phyloP scores from a whole-genome alignment of 2,888 invertebrate species.

The Macrophya alboannulata region DNA sequence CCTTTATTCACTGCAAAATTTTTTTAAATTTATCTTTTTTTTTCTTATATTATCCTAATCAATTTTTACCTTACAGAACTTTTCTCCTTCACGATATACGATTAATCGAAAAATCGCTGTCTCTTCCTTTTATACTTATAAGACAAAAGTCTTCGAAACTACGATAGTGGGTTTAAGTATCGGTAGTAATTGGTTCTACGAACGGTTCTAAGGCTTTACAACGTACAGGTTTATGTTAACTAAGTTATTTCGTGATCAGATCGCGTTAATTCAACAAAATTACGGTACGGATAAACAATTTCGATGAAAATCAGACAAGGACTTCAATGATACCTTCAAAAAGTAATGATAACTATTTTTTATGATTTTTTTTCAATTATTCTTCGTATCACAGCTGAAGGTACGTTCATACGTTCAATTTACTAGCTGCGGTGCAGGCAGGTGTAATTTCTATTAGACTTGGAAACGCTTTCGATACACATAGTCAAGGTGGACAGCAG shows the following conservation, averaged over 20 bases:
- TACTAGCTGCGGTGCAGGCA: background rate
- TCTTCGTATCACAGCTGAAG: background rate
- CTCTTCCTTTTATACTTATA: background rate
- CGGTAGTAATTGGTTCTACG: constrained; percentile 34
- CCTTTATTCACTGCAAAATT: background rate
- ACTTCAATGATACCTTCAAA: background rate
- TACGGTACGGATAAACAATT: background rate
- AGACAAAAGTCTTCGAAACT: constrained; percentile 27
- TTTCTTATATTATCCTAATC: background rate
- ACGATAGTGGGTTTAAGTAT: constrained; percentile 26
- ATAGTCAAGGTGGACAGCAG: background rate
- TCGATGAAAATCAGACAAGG: background rate
- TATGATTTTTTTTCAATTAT: background rate
- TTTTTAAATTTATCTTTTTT: background rate
- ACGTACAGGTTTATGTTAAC: constrained; percentile 20
- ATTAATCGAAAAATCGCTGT: background rate
- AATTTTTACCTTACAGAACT: background rate
- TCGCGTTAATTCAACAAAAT: background rate
- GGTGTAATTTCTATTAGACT: background rate
- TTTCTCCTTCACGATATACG: background rate
- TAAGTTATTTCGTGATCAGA: background rate
- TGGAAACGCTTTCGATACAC: background rate
- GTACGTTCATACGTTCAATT: background rate
- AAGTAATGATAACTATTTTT: background rate
- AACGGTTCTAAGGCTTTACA: constrained; percentile 43